Conservation (phyloP, 2,113 vertebrate species). For the Oryzias woworae region DNA sequence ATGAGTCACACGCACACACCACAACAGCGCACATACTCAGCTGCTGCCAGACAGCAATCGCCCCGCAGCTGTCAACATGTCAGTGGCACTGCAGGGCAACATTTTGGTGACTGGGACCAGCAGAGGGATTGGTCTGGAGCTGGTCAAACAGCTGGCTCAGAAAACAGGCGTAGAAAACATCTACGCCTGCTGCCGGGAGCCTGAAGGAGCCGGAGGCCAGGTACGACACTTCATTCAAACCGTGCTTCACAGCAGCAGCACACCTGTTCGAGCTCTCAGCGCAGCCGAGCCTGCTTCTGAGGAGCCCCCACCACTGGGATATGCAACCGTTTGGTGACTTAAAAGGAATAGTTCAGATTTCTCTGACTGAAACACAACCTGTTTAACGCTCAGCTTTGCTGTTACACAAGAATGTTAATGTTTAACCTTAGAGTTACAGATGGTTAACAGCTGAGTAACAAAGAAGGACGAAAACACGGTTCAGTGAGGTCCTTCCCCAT, state of each 20-base stretch:
- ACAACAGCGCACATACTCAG: not conserved
- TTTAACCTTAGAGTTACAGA: too few relatives aligned
- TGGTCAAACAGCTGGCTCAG: slow-evolving; percentile 42
- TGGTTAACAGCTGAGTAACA: too few relatives aligned
- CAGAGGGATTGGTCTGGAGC: slow-evolving; percentile 52
- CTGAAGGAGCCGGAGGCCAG: slow-evolving; percentile 22
- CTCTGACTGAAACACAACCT: too few relatives aligned
- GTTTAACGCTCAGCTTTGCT: too few relatives aligned
- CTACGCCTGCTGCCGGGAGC: slow-evolving; percentile 49
- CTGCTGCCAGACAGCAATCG: not conserved
- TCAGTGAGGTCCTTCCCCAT: too few relatives aligned
- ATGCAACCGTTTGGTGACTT: too few relatives aligned
- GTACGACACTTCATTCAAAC: slow-evolving; percentile 18
- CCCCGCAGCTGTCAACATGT: slow-evolving; percentile 18
- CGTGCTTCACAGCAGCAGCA: not conserved
- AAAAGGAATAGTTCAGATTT: too few relatives aligned
- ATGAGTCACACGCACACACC: not conserved
- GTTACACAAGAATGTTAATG: too few relatives aligned
- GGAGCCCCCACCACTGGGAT: too few relatives aligned
- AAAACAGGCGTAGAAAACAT: slow-evolving; percentile 11
- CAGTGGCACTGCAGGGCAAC: slow-evolving; percentile 44
- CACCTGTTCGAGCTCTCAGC: too few relatives aligned
- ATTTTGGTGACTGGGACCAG: slow-evolving; percentile 52
- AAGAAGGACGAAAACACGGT: too few relatives aligned
- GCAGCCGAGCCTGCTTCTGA: too few relatives aligned